Base-by-base conservation (phyloP, 2,113 vertebrate genomes). In the Ceratotherium simum region DNA sequence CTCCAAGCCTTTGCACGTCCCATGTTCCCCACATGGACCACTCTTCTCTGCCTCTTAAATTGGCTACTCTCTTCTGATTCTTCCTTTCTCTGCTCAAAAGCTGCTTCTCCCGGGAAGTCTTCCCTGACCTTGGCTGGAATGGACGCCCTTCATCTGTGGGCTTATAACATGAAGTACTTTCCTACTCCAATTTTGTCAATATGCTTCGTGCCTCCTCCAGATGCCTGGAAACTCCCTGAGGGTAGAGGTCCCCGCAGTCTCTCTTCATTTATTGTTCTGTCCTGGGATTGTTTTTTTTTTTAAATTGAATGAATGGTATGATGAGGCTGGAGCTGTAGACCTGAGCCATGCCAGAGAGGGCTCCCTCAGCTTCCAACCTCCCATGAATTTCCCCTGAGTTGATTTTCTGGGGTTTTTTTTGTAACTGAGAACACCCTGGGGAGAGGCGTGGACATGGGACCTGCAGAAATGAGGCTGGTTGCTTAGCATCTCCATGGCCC, bases 11-110 rank as follows among this genome's bases (percentile, higher is more conserved):
- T 56, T 27, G 25, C 20, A 13, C 8, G 0, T 3, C 27, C 10
- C 6, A 0, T 27, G 2, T 23, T 75, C 18, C 31, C 33, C 9
- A 0, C 1, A 0, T 6, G 14, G 25, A 12, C 17, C 64, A 5
- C 13, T 72, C 46, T 54, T 67, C n/a, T 36, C 33, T 58, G 73
- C 70, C 14, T 70, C 29, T 69, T 67, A 1, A 51, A 29, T 27
- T 25, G 42, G n/a, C 75, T 65, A 1, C 12, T 78, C 27, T 46
- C 65, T 65, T 62, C 56, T 33, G 33, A 56, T 7, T 21, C 20
- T 72, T 82, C 54, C 23, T 46, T 70, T 85, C 42, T 83, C 36
- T 79, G 17, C 83, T 75, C 76, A 48, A 25, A 67, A 65, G n/a
- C 65, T 31, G 6, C 36, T 51, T 96, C 16, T 64, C 14, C n/a